phyloP scores from a whole-genome alignment of 2,888 invertebrate species.

The Nomada ferruginata region DNA sequence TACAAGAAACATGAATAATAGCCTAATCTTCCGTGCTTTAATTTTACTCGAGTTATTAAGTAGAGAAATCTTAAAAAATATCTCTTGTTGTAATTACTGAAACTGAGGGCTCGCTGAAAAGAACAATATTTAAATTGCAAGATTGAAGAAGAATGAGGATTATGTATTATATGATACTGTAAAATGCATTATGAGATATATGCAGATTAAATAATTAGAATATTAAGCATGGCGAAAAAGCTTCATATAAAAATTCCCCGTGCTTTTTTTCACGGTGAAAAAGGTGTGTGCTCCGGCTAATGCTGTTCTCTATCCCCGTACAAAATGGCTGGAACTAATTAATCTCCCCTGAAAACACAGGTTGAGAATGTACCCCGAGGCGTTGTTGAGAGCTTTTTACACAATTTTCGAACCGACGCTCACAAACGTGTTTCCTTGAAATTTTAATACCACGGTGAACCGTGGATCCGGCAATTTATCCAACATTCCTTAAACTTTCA shows the following conservation, averaged over 20 bases:
- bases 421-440: background rate
- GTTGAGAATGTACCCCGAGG: background rate
- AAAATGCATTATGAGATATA: background rate
- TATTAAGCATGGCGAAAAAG: background rate
- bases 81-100: too few species aligned
- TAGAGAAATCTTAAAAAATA: background rate
- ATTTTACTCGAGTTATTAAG: background rate
- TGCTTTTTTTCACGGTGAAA: background rate
- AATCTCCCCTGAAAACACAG: conserved; percentile 20
- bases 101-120: background rate
- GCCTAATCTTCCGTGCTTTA: background rate
- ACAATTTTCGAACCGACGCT: background rate
- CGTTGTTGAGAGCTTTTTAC: conserved; percentile 14
- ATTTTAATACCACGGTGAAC: conserved; percentile 31
- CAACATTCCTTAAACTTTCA: background rate
- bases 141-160: too few species aligned
- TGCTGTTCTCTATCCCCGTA: background rate
- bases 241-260: background rate
- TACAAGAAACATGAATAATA: background rate
- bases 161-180: too few species aligned
- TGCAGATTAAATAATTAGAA: background rate
- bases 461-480: conserved; percentile 10
- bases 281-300: background rate
- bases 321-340: conserved; percentile 19
- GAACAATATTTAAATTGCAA: too few species aligned